Base-by-base conservation (phyloP, 2,888 invertebrate genomes). In the Malthinus seriepunctatus region DNA sequence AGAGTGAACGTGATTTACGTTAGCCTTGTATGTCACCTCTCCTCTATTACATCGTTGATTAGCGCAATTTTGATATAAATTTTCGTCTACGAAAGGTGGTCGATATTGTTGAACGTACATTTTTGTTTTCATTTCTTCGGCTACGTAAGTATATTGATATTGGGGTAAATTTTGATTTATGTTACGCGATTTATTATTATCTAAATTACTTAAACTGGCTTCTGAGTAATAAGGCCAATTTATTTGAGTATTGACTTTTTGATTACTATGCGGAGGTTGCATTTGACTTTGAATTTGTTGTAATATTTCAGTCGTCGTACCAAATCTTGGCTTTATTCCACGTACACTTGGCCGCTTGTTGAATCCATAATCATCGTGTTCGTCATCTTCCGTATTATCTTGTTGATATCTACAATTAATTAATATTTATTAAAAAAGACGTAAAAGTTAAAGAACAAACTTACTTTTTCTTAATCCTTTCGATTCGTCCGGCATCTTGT, bases 341-440 rank as follows among this genome's bases (percentile, higher is more conserved):
- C 93, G 85, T 1, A 95, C 94, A 1, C 92, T 91, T 0, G 94
- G 94, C n/a, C 94, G 82, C 34, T 91, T 85, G 71, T 92, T 91
- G 76, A 95, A 94, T 0, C 94, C 94, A 69, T 94, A 93, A 73
- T 94, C 93, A 68, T 93, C 93, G 67, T 92, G 90, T 67, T 93
- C 92, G 58, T 90, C 89, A 49, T 90, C 91, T 58, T 86, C 81
- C 11, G 80, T 79, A 56, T 83, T 83, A 62, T 82, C 82, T 31
- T 82, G 80, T 66, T 87, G 85, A 64, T 84, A 85, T 37, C 83
- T 82, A 73, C 83, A 84, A 68, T n/a, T 56, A 52, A 39, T 12
- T 44, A 38, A 15, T n/a, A 6, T 31, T 12, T n/a, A 8, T 32
- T 4, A 14, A 14, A 37, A 2, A 31, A 46, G 10, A n/a, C n/a